phyloP scores from a whole-genome alignment of 2,888 invertebrate species.

The Agrochola litura region DNA sequence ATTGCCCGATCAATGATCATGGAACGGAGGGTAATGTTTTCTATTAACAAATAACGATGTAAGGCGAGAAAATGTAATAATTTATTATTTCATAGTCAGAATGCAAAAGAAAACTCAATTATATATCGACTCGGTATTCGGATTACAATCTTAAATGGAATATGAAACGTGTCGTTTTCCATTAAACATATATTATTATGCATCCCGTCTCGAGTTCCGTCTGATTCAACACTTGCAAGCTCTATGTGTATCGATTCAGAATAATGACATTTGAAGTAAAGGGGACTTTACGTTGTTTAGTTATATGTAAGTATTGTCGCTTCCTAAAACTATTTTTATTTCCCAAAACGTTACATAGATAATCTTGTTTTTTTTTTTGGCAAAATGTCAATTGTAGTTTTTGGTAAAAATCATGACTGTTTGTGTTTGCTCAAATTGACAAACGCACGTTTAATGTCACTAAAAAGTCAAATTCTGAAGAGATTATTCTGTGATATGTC shows the following conservation, averaged over 20 bases:
- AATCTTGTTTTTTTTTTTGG: neutral
- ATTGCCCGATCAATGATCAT: neutral
- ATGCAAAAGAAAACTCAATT: neutral
- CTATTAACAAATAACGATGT: neutral
- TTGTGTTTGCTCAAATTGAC: neutral
- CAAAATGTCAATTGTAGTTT: neutral
- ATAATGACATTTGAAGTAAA: constrained; percentile 50
- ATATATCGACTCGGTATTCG: neutral
- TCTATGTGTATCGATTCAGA: constrained; percentile 55
- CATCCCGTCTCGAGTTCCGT: constrained; percentile 32
- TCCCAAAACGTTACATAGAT: neutral
- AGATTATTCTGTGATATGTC: neutral
- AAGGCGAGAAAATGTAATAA: neutral
- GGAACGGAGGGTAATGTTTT: neutral
- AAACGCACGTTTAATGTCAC: neutral
- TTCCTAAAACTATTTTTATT: neutral
- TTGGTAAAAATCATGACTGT: neutral
- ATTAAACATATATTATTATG: constrained; percentile 45
- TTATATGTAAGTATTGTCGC: neutral
- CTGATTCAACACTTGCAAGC: constrained; percentile 44
- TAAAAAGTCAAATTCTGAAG: too few species aligned
- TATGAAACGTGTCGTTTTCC: constrained; percentile 23
- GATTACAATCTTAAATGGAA: neutral
- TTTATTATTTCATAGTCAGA: neutral
- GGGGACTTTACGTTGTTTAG: constrained; percentile 14